Base-by-base conservation (phyloP, 2,888 invertebrate genomes). In the Drosophila histrio region DNA sequence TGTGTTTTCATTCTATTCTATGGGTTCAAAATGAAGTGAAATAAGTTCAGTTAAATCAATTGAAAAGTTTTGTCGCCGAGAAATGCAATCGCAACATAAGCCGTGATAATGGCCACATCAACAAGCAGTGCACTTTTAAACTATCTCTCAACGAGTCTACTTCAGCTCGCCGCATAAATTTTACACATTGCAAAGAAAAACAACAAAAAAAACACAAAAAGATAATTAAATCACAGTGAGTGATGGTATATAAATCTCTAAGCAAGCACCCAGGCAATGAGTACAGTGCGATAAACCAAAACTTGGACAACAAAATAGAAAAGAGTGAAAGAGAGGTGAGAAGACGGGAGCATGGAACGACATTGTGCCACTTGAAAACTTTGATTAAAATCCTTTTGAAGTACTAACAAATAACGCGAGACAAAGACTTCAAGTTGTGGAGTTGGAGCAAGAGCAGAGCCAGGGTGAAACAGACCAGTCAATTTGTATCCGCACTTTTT, bases 301-400 rank as follows among this genome's bases (percentile, higher is more conserved):
- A 74, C 56, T 77, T 73, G 36, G 13, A 62, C 41, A 58, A 49
- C 39, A 44, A 59, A 49, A 34, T 53, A 39, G 9, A 11, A 38
- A 17, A 46, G 39, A 13, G n/a, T 13, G 11, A 15, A 7, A 26
- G 24, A 32, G 13, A 32, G 1, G 57, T 5, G 7, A 13, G 6
- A 32, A 15, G 11, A 4, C 1, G 32, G 9, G 11, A 21, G 38
- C n/a, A n/a, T 13, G 28, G n/a, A 32, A 65, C 49, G 67, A 70
- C 61, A 63, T 46, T 63, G 68, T 69, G 79, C 43, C 84, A 80
- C 84, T 81, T 87, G 72, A 86, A 87, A 81, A 81, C 81, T 81
- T 86, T 81, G 81, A 81, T 81, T 86, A 86, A 81, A 81, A 81
- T 81, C 87, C 87, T 83, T 86, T 77, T 83, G 81, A 81, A 81